phyloP scores from a whole-genome alignment of 2,888 invertebrate species.

The Mantis religiosa region DNA sequence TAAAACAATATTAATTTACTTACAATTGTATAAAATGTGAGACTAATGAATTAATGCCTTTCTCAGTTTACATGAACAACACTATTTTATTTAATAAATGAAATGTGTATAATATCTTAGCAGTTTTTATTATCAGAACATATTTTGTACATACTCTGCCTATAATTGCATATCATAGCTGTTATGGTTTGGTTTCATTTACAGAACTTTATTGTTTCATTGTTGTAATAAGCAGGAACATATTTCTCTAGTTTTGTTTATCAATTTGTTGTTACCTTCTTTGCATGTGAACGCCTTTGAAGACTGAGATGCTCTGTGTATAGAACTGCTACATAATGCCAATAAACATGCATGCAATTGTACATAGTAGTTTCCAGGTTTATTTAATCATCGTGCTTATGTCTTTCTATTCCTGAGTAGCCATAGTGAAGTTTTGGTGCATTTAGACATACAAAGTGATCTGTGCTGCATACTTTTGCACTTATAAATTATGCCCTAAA shows the following conservation, averaged over 20 bases:
- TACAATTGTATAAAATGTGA: too few relatives aligned
- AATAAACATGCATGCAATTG: background rate
- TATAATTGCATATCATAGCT: background rate
- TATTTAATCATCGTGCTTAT: background rate
- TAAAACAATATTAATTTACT: too few relatives aligned
- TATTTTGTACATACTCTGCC: background rate
- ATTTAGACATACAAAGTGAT: too few relatives aligned
- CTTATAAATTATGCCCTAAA: too few relatives aligned
- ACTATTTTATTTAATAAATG: background rate
- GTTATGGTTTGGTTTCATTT: background rate
- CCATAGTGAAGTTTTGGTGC: too few relatives aligned
- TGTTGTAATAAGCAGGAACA: background rate
- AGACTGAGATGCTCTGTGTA: background rate
- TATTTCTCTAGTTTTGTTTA: background rate
- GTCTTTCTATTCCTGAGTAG: too few relatives aligned
- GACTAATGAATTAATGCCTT: background rate
- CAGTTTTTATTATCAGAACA: background rate
- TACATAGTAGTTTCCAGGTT: background rate
- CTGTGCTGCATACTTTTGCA: too few relatives aligned
- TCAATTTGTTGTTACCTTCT: background rate
- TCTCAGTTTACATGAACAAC: background rate
- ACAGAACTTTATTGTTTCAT: background rate
- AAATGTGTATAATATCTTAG: background rate
- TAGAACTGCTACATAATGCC: background rate
- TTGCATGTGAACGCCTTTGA: background rate